Evolutionary conservation across 2,113 vertebrate genomes (phyloP), one percentile per base, ranked within the genome.

Genomic region (Triplophysa siluroides): DNA sequence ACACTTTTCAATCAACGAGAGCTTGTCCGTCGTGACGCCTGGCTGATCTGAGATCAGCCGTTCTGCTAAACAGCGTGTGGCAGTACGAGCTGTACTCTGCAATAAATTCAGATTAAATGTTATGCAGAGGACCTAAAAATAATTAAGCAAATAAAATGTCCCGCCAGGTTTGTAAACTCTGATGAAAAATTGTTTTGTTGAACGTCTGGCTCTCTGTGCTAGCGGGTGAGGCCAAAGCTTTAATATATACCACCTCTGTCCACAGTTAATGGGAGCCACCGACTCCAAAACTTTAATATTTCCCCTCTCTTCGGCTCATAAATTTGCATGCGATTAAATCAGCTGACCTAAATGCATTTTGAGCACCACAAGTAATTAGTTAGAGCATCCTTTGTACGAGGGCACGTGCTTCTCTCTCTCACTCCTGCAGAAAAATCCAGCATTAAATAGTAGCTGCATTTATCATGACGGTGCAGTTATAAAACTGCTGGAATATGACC

Each of bases 301-400:
- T 92, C 93, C 89, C 91, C 86, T 90, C 86, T 80, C 41, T 81
- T 85, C 79, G 84, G 84, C 88, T 91, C 90, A 90, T 92, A 91
- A 89, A 92, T 94, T 92, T 94, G 92, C 92, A 94, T 92, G 80
- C 70, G 84, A 92, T 94, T 92, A 93, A 82, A 83, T 84, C 89
- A 89, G 74, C 85, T 93, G 92, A 93, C 92, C 93, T 91, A 92
- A 92, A 94, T 93, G 90, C 92, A 93, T 93, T 92, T 92, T 92
- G 88, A 91, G 90, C 88, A 92, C 85, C 86, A 84, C 67, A 81
- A 85, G 88, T 90, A 92, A 92, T 92, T 92, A 93, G 92, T 85
- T 60, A 78, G 81, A 88, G 88, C 87, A 85, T 91, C 89, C 89
- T 86, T 88, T 86, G 86, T 83, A 83, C 78, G 78, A 86, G 81